These are phyloP conservation scores for Diadophis punctatus DNA, from an alignment of 2,113 vertebrate species.

Conservation along the genomic window DNA sequence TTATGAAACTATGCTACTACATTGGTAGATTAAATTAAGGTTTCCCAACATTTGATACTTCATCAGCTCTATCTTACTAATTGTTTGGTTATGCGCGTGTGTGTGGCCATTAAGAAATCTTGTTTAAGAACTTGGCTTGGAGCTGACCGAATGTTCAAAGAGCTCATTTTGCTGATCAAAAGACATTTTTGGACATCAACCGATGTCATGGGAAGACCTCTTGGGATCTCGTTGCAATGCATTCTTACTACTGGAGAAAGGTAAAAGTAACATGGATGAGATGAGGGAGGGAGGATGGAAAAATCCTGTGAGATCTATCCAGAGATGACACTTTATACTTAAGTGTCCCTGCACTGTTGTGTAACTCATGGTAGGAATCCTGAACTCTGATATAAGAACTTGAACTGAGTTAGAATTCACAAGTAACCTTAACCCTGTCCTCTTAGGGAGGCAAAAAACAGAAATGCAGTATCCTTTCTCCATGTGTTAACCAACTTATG, in stretches of 20 bases:
- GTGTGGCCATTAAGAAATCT: not conserved
- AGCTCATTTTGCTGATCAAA: not conserved
- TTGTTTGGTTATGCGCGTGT: not conserved
- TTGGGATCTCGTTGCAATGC: not conserved
- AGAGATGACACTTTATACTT: not conserved
- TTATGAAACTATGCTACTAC: not conserved
- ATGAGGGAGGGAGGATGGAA: not conserved
- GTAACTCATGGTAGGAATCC: not conserved
- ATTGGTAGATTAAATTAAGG: not conserved
- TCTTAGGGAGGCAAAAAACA: not conserved
- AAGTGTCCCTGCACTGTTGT: not conserved
- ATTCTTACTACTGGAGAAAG: not conserved
- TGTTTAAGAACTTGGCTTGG: too few relatives aligned
- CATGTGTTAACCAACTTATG: not conserved
- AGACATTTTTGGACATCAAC: accelerated
- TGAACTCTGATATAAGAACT: not conserved
- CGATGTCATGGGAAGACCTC: not conserved
- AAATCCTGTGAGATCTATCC: not conserved
- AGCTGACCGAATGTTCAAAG: not conserved
- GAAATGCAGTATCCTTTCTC: not conserved
- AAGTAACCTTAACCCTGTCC: not conserved
- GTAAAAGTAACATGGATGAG: not conserved
- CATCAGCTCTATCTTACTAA: too few relatives aligned
- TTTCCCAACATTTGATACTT: not conserved
- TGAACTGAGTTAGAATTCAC: not conserved